These are phyloP conservation scores for Clistopyga incitator DNA, from an alignment of 2,888 invertebrate species.

Conservation along the genomic window DNA sequence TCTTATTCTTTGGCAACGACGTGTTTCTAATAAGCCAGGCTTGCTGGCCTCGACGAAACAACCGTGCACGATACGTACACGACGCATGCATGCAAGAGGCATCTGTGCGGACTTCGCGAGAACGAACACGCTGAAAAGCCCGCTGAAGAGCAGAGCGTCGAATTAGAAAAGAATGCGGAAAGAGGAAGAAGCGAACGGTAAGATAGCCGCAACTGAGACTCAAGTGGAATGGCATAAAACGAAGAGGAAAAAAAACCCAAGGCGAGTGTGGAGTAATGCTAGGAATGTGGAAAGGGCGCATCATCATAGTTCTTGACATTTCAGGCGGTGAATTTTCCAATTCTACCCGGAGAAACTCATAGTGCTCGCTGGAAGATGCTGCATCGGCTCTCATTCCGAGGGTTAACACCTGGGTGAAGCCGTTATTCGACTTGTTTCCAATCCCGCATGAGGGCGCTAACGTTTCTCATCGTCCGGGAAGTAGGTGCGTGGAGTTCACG, in stretches of 20 bases:
- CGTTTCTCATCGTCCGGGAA: background rate
- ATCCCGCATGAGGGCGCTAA: conserved; percentile 30
- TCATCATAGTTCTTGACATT: conserved; percentile 37
- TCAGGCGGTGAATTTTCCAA: conserved; percentile 45
- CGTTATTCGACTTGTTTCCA: conserved; percentile 43
- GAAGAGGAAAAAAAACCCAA: conserved; percentile 37
- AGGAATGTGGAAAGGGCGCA: background rate
- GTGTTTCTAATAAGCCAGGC: conserved; percentile 62
- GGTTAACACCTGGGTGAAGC: conserved; percentile 49
- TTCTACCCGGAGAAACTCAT: background rate
- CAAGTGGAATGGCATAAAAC: conserved; percentile 4
- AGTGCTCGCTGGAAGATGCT: background rate
- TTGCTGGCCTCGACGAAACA: conserved; percentile 67
- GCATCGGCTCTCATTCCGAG: conserved; percentile 15
- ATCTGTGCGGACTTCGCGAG: conserved; percentile 28
- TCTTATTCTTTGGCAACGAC: conserved; percentile 33
- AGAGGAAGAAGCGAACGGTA: conserved; percentile 30
- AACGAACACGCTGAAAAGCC: conserved; percentile 44
- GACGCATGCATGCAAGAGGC: conserved; percentile 21
- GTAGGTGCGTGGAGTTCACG: conserved; percentile 2
- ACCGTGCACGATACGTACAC: conserved; percentile 2
- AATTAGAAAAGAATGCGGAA: conserved; percentile 45
- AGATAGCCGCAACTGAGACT: conserved; percentile 26
- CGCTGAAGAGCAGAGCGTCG: conserved; percentile 48
- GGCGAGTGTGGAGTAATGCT: conserved; percentile 14